Percentiles rank a stretch among this genome's conserved stretches.
phyloP scores from a whole-genome alignment of 2,888 invertebrate genomes.

The Thecophora atra region DNA sequence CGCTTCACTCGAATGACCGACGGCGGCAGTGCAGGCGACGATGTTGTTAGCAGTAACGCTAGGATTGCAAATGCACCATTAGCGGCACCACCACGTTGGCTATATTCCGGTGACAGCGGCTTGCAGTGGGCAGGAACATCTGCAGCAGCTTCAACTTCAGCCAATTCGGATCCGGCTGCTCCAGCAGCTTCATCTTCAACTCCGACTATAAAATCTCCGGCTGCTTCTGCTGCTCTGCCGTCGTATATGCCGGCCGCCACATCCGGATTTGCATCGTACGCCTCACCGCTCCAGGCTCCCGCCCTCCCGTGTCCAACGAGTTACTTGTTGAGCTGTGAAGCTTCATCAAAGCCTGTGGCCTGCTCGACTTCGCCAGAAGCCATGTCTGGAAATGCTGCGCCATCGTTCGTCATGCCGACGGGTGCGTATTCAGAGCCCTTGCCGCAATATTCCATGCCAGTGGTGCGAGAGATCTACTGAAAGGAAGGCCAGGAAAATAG shows the following conservation, averaged over 20 bases:
- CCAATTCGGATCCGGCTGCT: conserved; percentile 11
- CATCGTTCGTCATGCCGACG: not conserved
- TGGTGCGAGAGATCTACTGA: conserved; percentile 46
- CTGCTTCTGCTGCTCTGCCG: not conserved
- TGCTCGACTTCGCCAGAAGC: conserved; percentile 50
- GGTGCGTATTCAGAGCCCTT: conserved; percentile 57
- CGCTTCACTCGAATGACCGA: conserved; percentile 43
- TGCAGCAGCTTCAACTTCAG: conserved; percentile 39
- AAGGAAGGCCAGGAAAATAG: not conserved
- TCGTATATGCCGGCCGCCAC: conserved; percentile 1
- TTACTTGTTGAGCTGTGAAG: conserved; percentile 60
- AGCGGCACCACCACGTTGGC: not conserved
- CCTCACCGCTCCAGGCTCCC: conserved; percentile 42
- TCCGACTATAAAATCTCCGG: conserved; percentile 41
- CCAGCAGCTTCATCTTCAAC: conserved; percentile 17
- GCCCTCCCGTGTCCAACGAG: conserved; percentile 59
- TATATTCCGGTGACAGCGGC: not conserved
- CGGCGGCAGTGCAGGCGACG: not conserved
- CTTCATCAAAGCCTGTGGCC: conserved; percentile 56
- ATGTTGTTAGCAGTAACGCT: conserved; percentile 27
- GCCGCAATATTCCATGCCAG: conserved; percentile 55
- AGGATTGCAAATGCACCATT: conserved; percentile 44
- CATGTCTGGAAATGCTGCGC: conserved; percentile 26
- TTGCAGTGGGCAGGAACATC: conserved; percentile 9
- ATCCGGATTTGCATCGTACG: conserved; percentile 1